Conservation (phyloP, 2,797 vertebrate genomes). For the Smutsia gigantea region DNA sequence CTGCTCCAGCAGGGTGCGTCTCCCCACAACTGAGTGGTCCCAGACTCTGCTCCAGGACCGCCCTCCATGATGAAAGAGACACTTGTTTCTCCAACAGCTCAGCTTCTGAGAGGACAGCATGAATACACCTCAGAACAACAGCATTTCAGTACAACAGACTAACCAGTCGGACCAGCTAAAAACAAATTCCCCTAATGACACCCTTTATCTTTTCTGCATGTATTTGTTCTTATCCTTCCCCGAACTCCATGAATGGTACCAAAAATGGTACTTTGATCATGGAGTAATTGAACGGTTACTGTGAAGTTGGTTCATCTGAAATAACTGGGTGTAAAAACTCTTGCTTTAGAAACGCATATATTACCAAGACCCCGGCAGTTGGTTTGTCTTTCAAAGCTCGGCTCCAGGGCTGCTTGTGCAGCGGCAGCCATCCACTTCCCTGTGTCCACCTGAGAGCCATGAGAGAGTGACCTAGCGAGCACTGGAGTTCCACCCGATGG, state of each 20-base stretch:
- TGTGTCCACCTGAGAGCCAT: background rate
- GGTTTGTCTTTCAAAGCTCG: background rate
- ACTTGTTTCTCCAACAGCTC: background rate
- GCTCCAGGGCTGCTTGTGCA: background rate
- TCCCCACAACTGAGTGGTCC: background rate
- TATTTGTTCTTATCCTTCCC: background rate
- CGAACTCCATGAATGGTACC: background rate
- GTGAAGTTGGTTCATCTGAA: background rate
- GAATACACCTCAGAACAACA: background rate
- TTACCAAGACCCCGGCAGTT: background rate
- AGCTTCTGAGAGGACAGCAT: background rate
- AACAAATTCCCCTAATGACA: background rate
- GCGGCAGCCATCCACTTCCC: background rate
- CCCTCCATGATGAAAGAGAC: background rate
- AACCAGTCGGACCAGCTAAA: background rate
- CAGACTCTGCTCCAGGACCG: background rate
- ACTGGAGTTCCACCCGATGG: background rate
- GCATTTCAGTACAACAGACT: background rate
- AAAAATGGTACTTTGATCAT: background rate
- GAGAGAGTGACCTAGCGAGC: constrained; percentile 15
- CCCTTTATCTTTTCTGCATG: background rate
- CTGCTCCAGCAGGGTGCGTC: background rate
- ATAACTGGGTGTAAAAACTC: background rate
- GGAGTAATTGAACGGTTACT: background rate
- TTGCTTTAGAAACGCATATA: background rate